Conservation (phyloP, 2,888 invertebrate genomes). For the Gnatocerus cornutus region DNA sequence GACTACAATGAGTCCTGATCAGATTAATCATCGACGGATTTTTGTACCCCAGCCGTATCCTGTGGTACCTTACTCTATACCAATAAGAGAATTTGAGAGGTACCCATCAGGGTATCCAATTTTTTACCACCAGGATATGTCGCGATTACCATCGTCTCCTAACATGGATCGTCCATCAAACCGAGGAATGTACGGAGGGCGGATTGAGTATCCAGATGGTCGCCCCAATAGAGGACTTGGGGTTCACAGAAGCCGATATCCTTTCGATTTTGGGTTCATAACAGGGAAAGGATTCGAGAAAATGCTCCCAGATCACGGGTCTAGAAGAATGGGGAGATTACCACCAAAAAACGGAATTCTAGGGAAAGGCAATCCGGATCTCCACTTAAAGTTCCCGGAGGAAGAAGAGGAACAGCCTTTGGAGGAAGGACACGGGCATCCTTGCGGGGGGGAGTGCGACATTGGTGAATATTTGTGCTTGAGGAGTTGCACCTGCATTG, state of each 20-base stretch:
- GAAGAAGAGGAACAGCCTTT: constrained; percentile 51
- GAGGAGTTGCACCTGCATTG: constrained; percentile 80
- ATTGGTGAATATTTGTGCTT: constrained; percentile 74
- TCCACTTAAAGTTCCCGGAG: constrained; percentile 53
- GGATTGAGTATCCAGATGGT: constrained; percentile 65
- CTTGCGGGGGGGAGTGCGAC: constrained; percentile 69
- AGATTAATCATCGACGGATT: constrained; percentile 39
- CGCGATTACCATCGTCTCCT: constrained; percentile 7
- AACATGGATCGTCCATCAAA: constrained; percentile 46
- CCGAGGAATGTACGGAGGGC: constrained; percentile 64
- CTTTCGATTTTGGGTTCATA: constrained; percentile 61
- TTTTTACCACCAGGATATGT: constrained; percentile 47
- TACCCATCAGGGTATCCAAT: constrained; percentile 55
- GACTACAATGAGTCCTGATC: constrained; percentile 62
- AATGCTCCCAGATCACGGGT: constrained; percentile 49
- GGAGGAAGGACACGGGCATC: constrained; percentile 55
- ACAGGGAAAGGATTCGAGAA: constrained; percentile 59
- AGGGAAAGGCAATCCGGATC: constrained; percentile 12
- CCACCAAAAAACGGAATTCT: constrained; percentile 49
- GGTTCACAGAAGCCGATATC: constrained; percentile 53
- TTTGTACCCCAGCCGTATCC: constrained; percentile 52
- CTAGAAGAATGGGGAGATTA: constrained; percentile 45
- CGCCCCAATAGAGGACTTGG: constrained; percentile 57
- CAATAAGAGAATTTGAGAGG: constrained; percentile 58
- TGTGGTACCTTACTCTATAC: constrained; percentile 55